phyloP scores from a whole-genome alignment of 2,888 invertebrate species.

The Metopia argyrocephala region DNA sequence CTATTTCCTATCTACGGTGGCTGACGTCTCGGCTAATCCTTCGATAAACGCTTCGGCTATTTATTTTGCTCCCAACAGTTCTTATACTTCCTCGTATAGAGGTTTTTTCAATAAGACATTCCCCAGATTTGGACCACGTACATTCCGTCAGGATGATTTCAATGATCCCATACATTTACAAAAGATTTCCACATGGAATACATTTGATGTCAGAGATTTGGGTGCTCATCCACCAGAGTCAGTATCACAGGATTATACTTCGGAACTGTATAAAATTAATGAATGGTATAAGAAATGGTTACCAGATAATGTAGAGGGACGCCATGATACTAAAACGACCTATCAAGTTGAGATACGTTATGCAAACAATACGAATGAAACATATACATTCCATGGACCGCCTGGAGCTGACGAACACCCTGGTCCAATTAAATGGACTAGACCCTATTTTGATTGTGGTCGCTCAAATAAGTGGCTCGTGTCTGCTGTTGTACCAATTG shows the following conservation, averaged over 20 bases:
- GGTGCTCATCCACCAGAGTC: constrained; percentile 91
- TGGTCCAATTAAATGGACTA: constrained; percentile 95
- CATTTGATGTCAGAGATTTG: constrained; percentile 91
- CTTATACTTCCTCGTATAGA: constrained; percentile 95
- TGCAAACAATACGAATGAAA: constrained; percentile 96
- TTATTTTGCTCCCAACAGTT: constrained; percentile 95
- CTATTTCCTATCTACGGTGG: constrained; percentile 95
- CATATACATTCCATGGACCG: constrained; percentile 97
- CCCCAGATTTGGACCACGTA: constrained; percentile 95
- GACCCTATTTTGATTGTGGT: constrained; percentile 97
- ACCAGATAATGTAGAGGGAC: constrained; percentile 89
- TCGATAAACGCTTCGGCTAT: constrained; percentile 95
- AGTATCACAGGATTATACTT: constrained; percentile 91
- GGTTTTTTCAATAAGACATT: constrained; percentile 98
- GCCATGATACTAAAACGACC: constrained; percentile 94
- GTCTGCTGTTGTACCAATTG: constrained; percentile 94
- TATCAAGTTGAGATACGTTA: constrained; percentile 96
- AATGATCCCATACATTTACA: constrained; percentile 97
- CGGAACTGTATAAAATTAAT: constrained; percentile 93
- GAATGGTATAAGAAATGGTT: constrained; percentile 96
- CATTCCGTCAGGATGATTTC: constrained; percentile 93
- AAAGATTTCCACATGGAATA: constrained; percentile 95
- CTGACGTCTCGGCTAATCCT: constrained; percentile 95
- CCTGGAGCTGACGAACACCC: constrained; percentile 93
- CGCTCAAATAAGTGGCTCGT: constrained; percentile 97